Percentiles rank a stretch among this genome's conserved stretches.
Evolutionary conservation across 2,888 invertebrate species (phyloP).

Genomic region (Tachystola acroxantha): DNA sequence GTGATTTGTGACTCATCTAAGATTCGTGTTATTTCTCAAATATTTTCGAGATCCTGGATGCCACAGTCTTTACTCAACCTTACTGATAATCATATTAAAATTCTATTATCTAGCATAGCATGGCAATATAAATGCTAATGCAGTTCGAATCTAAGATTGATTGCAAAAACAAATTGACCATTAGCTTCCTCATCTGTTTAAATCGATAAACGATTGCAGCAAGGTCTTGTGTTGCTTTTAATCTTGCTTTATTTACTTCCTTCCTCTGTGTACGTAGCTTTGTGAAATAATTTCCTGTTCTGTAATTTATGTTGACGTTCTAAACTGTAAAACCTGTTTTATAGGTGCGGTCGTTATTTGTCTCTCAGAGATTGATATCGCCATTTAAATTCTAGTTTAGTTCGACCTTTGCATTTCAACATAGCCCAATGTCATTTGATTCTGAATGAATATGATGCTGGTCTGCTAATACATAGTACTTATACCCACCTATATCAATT

Average conservation of each 20-base stretch:
- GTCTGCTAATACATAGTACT: conserved; percentile 10
- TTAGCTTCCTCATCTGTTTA: conserved; percentile 26
- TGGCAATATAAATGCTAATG: conserved; percentile 7
- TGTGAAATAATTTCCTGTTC: conserved; percentile 16
- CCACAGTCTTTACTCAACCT: conserved; percentile 24
- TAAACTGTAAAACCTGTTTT: conserved; percentile 4
- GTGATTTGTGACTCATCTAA: not conserved
- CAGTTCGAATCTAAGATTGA: conserved; percentile 5
- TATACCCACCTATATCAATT: conserved; percentile 21
- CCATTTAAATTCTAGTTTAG: conserved; percentile 7
- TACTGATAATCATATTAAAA: conserved; percentile 17
- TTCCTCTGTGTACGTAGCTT: conserved; percentile 20
- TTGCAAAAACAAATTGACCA: conserved; percentile 7
- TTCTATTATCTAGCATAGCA: conserved; percentile 4
- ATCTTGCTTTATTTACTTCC: conserved; percentile 26
- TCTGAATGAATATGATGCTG: not conserved
- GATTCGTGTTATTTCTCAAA: not conserved
- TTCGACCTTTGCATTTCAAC: conserved; percentile 6
- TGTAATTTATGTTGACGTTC: not conserved
- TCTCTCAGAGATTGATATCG: conserved; percentile 3
- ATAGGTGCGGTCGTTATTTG: conserved; percentile 4
- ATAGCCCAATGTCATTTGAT: not conserved
- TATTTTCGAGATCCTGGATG: conserved; percentile 30
- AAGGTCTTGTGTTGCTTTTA: conserved; percentile 22
- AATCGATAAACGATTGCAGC: conserved; percentile 17